A percentile compares a stretch with the other conserved stretches of the same genome.
Conservation (phyloP, 2,797 vertebrate species). For the Florisuga fusca region DNA sequence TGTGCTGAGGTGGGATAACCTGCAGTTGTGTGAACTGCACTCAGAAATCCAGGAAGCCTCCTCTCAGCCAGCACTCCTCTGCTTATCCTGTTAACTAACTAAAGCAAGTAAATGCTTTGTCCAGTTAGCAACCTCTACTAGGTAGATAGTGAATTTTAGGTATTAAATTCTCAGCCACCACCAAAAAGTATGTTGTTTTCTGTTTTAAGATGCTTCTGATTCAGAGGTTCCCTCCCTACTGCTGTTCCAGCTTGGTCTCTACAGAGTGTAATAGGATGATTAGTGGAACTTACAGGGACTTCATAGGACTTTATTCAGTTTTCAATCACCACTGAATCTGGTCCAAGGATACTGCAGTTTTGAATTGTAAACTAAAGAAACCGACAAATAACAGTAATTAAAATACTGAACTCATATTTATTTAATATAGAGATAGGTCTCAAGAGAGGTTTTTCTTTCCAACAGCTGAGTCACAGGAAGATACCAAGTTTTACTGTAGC, state of each 20-base stretch:
- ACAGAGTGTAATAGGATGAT: background rate
- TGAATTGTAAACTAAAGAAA: conserved; percentile 10
- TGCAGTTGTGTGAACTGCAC: background rate
- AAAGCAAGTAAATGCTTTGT: background rate
- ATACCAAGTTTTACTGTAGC: background rate
- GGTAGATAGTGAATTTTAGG: background rate
- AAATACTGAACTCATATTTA: conserved; percentile 22
- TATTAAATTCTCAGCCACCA: background rate
- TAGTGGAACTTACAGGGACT: background rate
- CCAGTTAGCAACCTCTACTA: background rate
- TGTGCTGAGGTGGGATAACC: background rate
- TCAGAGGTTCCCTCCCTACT: background rate
- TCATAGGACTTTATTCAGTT: background rate
- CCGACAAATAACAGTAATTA: conserved; percentile 8
- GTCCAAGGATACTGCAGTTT: background rate
- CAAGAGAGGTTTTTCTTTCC: conserved; percentile 5
- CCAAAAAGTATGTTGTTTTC: background rate
- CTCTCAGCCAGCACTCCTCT: background rate
- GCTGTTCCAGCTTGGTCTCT: background rate
- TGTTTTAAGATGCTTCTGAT: background rate
- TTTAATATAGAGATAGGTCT: background rate
- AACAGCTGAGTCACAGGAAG: background rate
- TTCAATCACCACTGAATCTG: background rate
- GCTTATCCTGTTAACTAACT: background rate
- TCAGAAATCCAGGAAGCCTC: background rate